phyloP scores from a whole-genome alignment of 2,113 vertebrate genomes.

The Ondatra zibethicus region DNA sequence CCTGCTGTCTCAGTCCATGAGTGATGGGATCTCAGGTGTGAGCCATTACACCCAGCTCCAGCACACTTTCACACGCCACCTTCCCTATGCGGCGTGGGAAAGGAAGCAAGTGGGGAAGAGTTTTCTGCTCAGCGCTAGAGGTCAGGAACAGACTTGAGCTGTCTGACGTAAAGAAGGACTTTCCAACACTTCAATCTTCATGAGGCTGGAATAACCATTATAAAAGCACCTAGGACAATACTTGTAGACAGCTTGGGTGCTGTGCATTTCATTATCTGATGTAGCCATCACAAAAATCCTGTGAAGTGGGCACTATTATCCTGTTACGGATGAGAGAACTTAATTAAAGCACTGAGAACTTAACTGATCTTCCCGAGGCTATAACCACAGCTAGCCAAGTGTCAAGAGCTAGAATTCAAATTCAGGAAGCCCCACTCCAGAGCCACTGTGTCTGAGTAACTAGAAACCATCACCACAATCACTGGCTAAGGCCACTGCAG shows the following conservation, averaged over 20 bases:
- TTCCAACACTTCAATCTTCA: constrained; percentile 18
- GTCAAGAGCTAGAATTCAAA: constrained; percentile 36
- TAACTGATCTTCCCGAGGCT: not conserved
- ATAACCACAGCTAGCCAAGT: constrained; percentile 25
- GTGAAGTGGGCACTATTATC: not conserved
- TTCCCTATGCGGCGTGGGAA: not conserved
- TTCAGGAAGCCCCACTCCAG: not conserved
- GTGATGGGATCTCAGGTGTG: not conserved
- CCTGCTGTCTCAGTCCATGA: not conserved
- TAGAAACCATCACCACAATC: not conserved
- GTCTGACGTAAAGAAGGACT: constrained; percentile 21
- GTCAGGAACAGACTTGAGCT: not conserved
- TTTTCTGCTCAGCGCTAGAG: not conserved
- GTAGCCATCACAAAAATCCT: constrained; percentile 33
- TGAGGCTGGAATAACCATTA: not conserved
- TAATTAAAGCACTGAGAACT: constrained; percentile 5
- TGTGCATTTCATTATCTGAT: constrained; percentile 41
- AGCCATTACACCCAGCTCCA: not conserved
- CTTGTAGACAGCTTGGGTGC: not conserved
- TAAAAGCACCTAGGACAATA: constrained; percentile 15
- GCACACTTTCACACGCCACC: not conserved
- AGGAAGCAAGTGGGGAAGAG: not conserved
- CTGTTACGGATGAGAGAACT: constrained; percentile 37
- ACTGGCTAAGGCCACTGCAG: not conserved
- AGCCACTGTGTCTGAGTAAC: not conserved